Evolutionary conservation across 2,113 vertebrate species (phyloP), one percentile per base, ranked within the genome.

Genomic region (Lethenteron camtschaticum): DNA sequence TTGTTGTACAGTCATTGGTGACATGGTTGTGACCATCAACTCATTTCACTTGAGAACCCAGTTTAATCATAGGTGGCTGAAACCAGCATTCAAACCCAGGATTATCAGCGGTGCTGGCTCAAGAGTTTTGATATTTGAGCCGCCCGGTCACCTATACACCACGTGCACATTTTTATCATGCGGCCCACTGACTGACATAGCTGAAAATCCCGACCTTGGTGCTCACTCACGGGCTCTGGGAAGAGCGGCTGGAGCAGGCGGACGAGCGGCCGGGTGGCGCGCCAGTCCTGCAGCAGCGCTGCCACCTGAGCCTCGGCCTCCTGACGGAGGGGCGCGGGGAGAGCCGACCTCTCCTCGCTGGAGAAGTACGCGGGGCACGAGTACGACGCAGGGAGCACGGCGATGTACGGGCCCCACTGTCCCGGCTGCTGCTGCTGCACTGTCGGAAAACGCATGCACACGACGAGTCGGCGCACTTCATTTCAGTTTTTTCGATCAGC

Each of bases 331-430:
- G 76, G 71, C 7, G 57, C 2, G 0, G 90, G 89, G 58, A 99
- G 77, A 8, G 87, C 78, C 4, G 69, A 71, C 11, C 85, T 68
- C 24, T 81, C 79, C 0, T 79, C 78, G 0, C 79, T 76, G 0
- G 81, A 76, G 77, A 84, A 81, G 71, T 81, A 89, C 10, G 79
- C 81, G 3, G 86, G 83, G 68, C 92, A 96, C 12, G 82, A 83
- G 74, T 91, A 95, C 0, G 80, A 11, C 13, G 73, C 56, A 2
- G 92, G 94, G 4, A 99, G 74, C 73, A 83, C 72, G n/a, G 86
- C 75, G 63, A 95, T 80, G 76, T 95, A 99, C 0, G 90, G 81
- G 69, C 84, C 85, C 92, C 92, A 99, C 5, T 73, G 74, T 90
- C 88, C 14, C 56, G 75, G 10, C 77, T 73, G 63, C 63, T 16